Conservation (phyloP, 1,140 invertebrate genomes). For the Aradophagus sp. region DNA sequence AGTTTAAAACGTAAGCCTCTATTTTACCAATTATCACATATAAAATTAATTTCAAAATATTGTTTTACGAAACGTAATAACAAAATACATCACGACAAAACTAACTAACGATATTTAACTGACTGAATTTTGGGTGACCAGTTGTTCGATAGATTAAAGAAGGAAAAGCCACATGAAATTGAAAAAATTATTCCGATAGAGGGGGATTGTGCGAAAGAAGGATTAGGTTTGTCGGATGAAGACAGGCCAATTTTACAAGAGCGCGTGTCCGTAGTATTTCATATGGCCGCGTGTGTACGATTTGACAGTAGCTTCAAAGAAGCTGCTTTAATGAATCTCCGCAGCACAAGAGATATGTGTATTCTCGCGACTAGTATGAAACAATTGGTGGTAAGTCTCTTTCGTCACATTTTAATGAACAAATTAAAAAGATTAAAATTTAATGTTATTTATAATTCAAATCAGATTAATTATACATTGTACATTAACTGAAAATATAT, state of each 20-base stretch:
- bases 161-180: constrained; percentile 72
- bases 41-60: neutral
- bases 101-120: too few species aligned
- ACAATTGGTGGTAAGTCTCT: constrained; percentile 82
- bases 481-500: too few species aligned
- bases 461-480: too few species aligned
- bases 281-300: constrained; percentile 94
- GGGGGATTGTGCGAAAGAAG: constrained; percentile 84
- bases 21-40: too few species aligned
- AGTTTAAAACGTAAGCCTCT: too few species aligned
- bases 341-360: constrained; percentile 80
- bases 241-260: constrained; percentile 79
- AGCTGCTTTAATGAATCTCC: constrained; percentile 80
- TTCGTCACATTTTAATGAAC: too few species aligned
- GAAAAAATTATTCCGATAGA: constrained; percentile 85
- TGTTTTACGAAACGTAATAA: too few species aligned
- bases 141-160: constrained; percentile 73
- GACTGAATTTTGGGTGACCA: constrained; percentile 56
- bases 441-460: too few species aligned
- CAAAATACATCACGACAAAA: too few species aligned
- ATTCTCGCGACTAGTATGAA: constrained; percentile 80
- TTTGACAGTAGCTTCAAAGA: constrained; percentile 89
- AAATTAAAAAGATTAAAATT: too few species aligned
- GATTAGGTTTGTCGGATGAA: constrained; percentile 76
- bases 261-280: constrained; percentile 90